Conservation (phyloP, 2,113 vertebrate genomes). For the Centropus bengalensis region DNA sequence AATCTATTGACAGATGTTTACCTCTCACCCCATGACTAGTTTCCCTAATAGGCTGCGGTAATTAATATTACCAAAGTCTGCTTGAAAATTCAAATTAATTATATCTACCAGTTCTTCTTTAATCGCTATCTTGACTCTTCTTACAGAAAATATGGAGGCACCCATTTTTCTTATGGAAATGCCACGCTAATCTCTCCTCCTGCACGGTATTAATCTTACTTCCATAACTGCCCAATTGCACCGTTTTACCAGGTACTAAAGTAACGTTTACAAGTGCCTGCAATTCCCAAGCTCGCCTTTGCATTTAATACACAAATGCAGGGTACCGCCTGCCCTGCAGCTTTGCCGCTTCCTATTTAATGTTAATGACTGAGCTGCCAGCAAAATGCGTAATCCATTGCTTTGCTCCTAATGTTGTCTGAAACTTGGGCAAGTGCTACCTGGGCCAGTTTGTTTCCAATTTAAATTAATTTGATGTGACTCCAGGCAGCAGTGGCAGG, state of each 20-base stretch:
- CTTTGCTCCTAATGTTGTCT: background rate
- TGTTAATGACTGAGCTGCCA: constrained; percentile 47
- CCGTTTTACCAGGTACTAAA: constrained; percentile 51
- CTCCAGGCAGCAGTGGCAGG: constrained; percentile 53
- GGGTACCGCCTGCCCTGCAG: constrained; percentile 6
- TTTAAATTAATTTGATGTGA: constrained; percentile 68
- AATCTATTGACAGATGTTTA: constrained; percentile 73
- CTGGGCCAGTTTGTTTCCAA: constrained; percentile 48
- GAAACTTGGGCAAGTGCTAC: constrained; percentile 5
- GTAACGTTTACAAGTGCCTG: constrained; percentile 39
- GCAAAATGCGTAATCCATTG: background rate
- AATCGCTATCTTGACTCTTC: background rate
- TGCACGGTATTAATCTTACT: constrained; percentile 4
- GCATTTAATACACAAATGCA: background rate
- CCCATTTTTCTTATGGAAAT: constrained; percentile 1
- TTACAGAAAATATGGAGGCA: background rate
- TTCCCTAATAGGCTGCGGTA: constrained; percentile 56
- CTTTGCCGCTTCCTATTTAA: constrained; percentile 55
- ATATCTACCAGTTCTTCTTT: background rate
- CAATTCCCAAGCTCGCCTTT: constrained; percentile 9
- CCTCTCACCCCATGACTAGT: constrained; percentile 62
- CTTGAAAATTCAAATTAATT: constrained; percentile 64
- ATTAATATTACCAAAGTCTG: constrained; percentile 61
- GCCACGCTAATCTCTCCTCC: background rate
- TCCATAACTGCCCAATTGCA: constrained; percentile 19